phyloP scores from a whole-genome alignment of 2,113 vertebrate genomes.

The Parotia lawesii region DNA sequence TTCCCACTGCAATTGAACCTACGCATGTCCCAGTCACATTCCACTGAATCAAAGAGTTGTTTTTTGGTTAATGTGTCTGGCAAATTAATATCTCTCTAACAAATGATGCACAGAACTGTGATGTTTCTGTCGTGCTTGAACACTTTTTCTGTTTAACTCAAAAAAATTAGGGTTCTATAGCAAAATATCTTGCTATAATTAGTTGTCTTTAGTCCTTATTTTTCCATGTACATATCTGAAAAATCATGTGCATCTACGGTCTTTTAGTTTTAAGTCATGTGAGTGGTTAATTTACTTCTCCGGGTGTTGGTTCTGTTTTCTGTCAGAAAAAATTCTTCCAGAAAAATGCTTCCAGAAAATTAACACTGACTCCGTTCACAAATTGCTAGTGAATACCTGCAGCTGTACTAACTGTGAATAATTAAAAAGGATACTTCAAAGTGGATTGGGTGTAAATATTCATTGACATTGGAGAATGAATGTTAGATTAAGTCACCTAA shows the following conservation, averaged over 20 bases:
- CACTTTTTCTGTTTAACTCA: neutral
- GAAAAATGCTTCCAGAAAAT: neutral
- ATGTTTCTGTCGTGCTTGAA: neutral
- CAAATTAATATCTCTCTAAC: neutral
- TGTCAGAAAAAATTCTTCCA: neutral
- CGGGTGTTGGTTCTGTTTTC: neutral
- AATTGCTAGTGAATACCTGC: neutral
- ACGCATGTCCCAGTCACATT: fast-evolving
- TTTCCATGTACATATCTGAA: neutral
- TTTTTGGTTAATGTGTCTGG: neutral
- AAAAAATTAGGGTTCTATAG: neutral
- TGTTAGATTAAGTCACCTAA: neutral
- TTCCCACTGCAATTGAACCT: neutral
- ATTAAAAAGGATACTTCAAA: neutral
- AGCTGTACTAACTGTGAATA: neutral
- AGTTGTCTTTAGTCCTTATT: neutral
- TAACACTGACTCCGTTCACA: neutral
- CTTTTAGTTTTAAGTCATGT: neutral
- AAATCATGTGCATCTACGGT: neutral
- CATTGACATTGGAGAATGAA: neutral
- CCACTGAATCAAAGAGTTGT: neutral
- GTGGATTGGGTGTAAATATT: neutral
- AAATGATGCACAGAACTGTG: neutral
- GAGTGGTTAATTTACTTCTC: neutral
- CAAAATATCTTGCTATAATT: neutral